A percentile compares a stretch with the other conserved stretches of the same genome.
Evolutionary conservation across 2,888 invertebrate species (phyloP).

Genomic region (Cryptocheilus praepositus): DNA sequence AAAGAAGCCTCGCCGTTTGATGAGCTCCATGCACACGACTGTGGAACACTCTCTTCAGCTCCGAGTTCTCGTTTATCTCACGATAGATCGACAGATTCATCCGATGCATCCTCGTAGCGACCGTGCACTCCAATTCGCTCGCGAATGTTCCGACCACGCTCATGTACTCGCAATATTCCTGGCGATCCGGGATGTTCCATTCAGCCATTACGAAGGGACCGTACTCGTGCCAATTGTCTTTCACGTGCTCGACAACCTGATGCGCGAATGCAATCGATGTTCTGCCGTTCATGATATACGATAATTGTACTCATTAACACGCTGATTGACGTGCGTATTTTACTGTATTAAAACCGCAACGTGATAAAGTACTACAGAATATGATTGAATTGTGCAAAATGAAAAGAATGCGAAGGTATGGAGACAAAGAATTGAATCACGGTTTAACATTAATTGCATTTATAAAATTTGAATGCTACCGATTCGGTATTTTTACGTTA

Average conservation of each 20-base stretch:
- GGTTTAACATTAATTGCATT: too few species aligned
- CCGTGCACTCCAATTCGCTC: slow-evolving; percentile 66
- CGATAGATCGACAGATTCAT: slow-evolving; percentile 68
- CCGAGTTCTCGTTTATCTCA: slow-evolving; percentile 45
- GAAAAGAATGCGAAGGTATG: too few species aligned
- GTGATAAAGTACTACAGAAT: too few species aligned
- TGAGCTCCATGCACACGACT: slow-evolving; percentile 48
- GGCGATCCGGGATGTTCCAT: slow-evolving; percentile 62
- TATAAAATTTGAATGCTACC: too few species aligned
- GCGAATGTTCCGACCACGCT: slow-evolving; percentile 65
- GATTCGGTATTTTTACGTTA: too few species aligned
- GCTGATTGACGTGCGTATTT: too few species aligned
- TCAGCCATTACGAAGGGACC: slow-evolving; percentile 65
- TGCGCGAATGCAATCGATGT: too few species aligned
- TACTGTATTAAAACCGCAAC: too few species aligned
- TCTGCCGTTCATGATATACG: too few species aligned
- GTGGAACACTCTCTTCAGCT: slow-evolving; percentile 61
- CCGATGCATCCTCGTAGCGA: slow-evolving; percentile 63
- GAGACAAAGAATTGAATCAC: too few species aligned
- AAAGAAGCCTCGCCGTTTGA: slow-evolving; percentile 63
- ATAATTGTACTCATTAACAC: too few species aligned
- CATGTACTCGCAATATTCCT: slow-evolving; percentile 63
- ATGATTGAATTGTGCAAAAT: too few species aligned
- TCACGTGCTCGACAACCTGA: slow-evolving; percentile 65
- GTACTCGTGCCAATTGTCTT: slow-evolving; percentile 64